Evolutionary conservation across 2,888 invertebrate species (phyloP), one percentile per base, ranked within the genome.

Genomic region (Nymphalis polychloros): DNA sequence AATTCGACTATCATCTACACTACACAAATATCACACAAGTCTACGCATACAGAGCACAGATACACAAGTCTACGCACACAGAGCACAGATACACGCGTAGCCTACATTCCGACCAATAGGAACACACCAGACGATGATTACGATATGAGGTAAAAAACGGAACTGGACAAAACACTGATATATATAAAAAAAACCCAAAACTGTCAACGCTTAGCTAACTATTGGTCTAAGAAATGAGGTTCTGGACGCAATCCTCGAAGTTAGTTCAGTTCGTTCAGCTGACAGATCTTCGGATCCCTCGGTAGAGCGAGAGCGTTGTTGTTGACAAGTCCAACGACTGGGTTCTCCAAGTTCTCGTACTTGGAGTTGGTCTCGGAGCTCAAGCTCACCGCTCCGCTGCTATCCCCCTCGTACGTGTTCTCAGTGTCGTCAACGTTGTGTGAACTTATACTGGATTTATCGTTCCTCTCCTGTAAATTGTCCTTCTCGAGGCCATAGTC

Each of bases 311-410:
- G 80, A 1, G 78, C 86, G 72, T 87, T 90, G 77, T 85, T 90
- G 63, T 84, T 80, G 1, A 92, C 79, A 0, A 93, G 82, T 0
- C 93, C 93, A 0, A 93, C 93, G 0, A 93, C 93, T 0, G 93
- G 93, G 72, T 93, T 93, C 73, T 93, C 92, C 0, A 92, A 81
- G 61, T 90, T 90, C 31, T 92, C 92, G 65, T 89, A 92, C 63
- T 90, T 92, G 13, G 92, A 93, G 75, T 92, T 92, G 0, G 90
- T 89, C 64, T 93, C 92, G 0, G 93, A 93, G 0, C 91, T 89
- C 53, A 93, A 79, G 64, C 92, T 92, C 63, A 92, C 92, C 0
- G 93, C 90, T 0, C 92, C 92, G 63, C 91, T 90, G 81, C 92
- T 90, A 75, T 92, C 92, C 1, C 89, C 90, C 66, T 92, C 92